A percentile compares a stretch with the other conserved stretches of the same genome.
Evolutionary conservation across 2,113 vertebrate species (phyloP).

Genomic region (Capreolus pygargus): DNA sequence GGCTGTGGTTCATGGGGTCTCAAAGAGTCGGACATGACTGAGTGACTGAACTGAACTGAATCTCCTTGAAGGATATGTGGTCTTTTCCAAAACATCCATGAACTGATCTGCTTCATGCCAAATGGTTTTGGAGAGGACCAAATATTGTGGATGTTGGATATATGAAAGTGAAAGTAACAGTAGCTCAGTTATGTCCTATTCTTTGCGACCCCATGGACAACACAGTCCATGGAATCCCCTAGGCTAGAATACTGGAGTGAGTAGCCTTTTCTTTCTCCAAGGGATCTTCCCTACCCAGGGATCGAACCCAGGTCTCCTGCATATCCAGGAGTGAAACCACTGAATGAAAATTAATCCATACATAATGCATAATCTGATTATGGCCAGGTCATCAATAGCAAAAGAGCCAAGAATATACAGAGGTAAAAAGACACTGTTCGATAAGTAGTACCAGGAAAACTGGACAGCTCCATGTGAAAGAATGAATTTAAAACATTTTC

Average conservation of each 20-base stretch:
- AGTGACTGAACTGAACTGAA: background rate
- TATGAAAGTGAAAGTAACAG: background rate
- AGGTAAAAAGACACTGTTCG: background rate
- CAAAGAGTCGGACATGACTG: fast-evolving
- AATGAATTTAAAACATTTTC: background rate
- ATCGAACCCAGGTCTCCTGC: too few species aligned
- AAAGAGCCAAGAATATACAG: background rate
- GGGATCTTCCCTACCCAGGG: too few species aligned
- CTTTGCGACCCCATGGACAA: too few species aligned
- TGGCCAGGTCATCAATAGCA: background rate
- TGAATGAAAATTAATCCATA: background rate
- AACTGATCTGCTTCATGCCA: background rate
- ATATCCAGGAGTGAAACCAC: background rate
- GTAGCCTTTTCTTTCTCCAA: too few species aligned
- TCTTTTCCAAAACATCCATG: background rate
- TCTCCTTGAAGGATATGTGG: background rate
- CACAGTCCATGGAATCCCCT: too few species aligned
- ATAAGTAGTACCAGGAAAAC: background rate
- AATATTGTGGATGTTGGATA: background rate
- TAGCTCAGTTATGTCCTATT: too few species aligned
- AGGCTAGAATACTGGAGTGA: too few species aligned
- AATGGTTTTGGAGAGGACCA: background rate
- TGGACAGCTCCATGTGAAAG: background rate
- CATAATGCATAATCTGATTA: background rate
- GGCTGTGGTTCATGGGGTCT: background rate